A percentile compares a stretch with the other conserved stretches of the same genome.
Evolutionary conservation across 2,113 vertebrate species (phyloP).

Genomic region (Corynorhinus townsendii): DNA sequence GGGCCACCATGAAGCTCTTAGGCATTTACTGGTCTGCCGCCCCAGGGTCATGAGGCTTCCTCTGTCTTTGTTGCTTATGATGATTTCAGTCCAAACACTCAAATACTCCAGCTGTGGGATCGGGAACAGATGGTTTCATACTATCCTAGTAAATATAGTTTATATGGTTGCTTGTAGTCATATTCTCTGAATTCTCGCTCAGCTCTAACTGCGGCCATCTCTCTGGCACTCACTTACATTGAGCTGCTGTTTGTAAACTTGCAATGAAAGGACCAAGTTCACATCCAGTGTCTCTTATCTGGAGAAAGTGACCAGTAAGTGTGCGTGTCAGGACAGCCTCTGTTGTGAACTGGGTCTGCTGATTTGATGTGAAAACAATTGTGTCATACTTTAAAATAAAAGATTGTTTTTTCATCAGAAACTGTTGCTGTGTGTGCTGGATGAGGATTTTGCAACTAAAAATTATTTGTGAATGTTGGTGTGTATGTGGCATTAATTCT

Average conservation of each 20-base stretch:
- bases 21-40: neutral
- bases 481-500: neutral
- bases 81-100: neutral
- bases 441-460: neutral
- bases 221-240: neutral
- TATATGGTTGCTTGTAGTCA: neutral
- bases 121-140: neutral
- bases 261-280: neutral
- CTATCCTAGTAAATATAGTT: neutral
- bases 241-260: neutral
- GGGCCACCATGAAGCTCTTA: neutral
- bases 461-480: neutral
- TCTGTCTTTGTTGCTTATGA: neutral
- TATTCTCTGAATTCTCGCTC: neutral
- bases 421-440: neutral
- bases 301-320: neutral
- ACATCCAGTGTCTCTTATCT: accelerated
- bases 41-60: too few species aligned
- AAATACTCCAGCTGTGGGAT: neutral
- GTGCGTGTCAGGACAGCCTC: neutral
- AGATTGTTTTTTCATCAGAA: neutral
- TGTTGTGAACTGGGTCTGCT: neutral
- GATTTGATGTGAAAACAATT: neutral
- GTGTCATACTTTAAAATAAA: neutral
- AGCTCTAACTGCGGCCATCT: neutral